Evolutionary conservation across 2,797 vertebrate species (phyloP).

Genomic region (Sebastes iracundus): DNA sequence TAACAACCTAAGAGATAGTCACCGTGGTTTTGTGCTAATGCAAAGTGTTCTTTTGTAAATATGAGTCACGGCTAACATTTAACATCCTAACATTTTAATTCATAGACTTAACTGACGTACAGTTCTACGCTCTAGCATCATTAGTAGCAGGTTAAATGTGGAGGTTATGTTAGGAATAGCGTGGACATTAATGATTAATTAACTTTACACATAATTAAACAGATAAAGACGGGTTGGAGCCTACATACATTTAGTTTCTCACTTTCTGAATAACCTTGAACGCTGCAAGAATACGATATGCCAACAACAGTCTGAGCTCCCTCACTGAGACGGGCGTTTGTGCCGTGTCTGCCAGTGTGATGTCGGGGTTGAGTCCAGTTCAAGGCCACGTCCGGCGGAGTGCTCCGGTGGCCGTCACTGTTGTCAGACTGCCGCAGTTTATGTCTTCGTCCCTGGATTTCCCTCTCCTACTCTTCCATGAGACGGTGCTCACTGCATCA

Average conservation of each 20-base stretch:
- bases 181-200: conserved; percentile 57
- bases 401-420: conserved; percentile 37
- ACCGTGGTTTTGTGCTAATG: background rate
- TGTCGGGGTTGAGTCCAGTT: conserved; percentile 48
- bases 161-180: conserved; percentile 14
- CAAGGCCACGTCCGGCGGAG: conserved; percentile 50
- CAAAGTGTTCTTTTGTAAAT: background rate
- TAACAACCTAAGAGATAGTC: background rate
- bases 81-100: background rate
- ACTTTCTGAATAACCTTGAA: conserved; percentile 63
- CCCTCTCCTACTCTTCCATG: conserved; percentile 5
- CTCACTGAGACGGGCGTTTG: conserved; percentile 14
- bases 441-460: conserved; percentile 21
- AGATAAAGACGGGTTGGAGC: conserved; percentile 54
- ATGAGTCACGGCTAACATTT: background rate
- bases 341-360: conserved; percentile 27
- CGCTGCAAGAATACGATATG: conserved; percentile 44
- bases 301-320: conserved; percentile 33
- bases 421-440: conserved; percentile 34
- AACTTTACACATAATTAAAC: conserved; percentile 58
- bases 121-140: conserved; percentile 5
- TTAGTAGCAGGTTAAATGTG: conserved; percentile 33
- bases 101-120: background rate
- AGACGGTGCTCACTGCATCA: conserved; percentile 30
- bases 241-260: conserved; percentile 26